Evolutionary conservation across 2,888 invertebrate species (phyloP), one percentile per base, ranked within the genome.

Genomic region (Pachymerium ferrugineum): DNA sequence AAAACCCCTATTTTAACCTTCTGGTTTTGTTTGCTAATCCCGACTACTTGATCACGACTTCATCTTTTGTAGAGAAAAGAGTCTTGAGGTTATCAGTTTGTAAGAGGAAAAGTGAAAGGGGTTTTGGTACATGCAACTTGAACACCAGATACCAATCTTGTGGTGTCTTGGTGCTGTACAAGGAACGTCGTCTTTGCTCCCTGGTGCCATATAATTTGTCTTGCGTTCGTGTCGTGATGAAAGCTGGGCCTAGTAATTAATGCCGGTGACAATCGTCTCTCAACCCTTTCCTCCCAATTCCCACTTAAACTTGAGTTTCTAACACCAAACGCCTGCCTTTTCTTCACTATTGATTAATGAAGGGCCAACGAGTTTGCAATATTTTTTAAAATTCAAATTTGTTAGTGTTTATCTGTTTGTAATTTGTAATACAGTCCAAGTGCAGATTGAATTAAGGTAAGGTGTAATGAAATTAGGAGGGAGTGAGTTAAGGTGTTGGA

Each of bases 111-210:
- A n/a, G n/a, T n/a, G n/a, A n/a, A 22, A 47, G 16, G 2, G 47
- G 16, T 47, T 47, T 47, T 47, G 47, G 19, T 47, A n/a, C 47
- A 47, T 47, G 47, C 47, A 47, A 47, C 47, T 47, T 47, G 14
- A 47, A 47, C 16, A 47, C 16, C 16, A 47, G 47, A 47, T 47
- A 47, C 47, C 16, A 8, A 47, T 47, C 47, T 47, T 47, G 47
- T 16, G 47, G 16, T 47, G 47, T 47, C 16, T 47, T 38, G 38
- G 47, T 47, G 47, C 47, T 47, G n/a, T 47, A 47, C n/a, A 47
- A 47, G 47, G 47, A 47, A 47, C 47, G n/a, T n/a, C n/a, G n/a
- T n/a, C n/a, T n/a, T 47, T 47, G 47, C 47, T 47, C 47, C 47
- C 47, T 16, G 47, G 47, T 47, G 47, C 47, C 47, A 47, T 47